phyloP scores from a whole-genome alignment of 1,140 invertebrate species.

The Psilanteris sp. region DNA sequence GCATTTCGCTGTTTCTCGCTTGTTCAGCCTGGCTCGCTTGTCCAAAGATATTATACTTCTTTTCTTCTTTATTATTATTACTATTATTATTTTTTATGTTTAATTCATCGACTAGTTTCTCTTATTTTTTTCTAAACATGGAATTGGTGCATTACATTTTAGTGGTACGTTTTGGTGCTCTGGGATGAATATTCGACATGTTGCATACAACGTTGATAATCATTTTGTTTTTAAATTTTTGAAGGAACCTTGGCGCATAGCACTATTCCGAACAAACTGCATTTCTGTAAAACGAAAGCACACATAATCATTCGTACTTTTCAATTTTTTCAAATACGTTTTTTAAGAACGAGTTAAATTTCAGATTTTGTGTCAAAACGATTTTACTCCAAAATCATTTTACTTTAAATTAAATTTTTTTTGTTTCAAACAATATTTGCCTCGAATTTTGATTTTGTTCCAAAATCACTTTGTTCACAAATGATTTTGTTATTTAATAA shows the following conservation, averaged over 20 bases:
- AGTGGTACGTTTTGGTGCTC: constrained; percentile 19
- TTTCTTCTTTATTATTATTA: constrained; percentile 10
- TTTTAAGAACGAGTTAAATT: too few species aligned
- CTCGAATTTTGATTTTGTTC: too few species aligned
- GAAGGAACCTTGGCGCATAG: constrained; percentile 25
- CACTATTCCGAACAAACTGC: constrained; percentile 24
- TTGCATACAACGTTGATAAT: constrained; percentile 16
- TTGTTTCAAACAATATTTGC: too few species aligned
- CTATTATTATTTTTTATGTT: too few species aligned
- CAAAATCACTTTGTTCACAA: too few species aligned
- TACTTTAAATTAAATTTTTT: too few species aligned
- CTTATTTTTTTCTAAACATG: constrained; percentile 9
- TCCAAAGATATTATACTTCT: not conserved
- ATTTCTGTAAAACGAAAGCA: constrained; percentile 31
- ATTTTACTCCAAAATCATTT: too few species aligned
- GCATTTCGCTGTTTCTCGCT: constrained; percentile 71
- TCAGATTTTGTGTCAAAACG: too few species aligned
- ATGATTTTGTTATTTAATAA: too few species aligned
- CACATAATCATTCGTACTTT: too few species aligned
- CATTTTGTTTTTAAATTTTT: constrained; percentile 24
- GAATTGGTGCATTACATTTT: constrained; percentile 23
- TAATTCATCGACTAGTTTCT: too few species aligned
- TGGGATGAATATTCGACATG: constrained; percentile 21
- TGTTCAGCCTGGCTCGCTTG: not conserved
- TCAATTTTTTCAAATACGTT: constrained; percentile 1